A percentile compares a stretch with the other conserved stretches of the same genome.
phyloP scores from a whole-genome alignment of 2,113 vertebrate genomes.

The Hassar affinis region DNA sequence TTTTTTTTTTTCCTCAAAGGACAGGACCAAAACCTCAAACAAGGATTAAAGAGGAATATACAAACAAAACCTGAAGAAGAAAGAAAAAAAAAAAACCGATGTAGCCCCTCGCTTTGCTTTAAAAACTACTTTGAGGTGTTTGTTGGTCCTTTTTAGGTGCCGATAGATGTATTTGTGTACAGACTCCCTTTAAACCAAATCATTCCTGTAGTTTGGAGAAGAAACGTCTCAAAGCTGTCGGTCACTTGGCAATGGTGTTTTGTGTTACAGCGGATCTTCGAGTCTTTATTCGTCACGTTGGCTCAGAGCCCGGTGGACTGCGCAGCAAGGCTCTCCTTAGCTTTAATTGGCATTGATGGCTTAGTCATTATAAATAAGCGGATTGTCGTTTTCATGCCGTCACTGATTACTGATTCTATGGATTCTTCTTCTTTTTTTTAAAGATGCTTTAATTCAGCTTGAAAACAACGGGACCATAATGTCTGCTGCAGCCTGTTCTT shows the following conservation, averaged over 20 bases:
- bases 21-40: constrained; percentile 81
- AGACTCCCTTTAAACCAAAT: constrained; percentile 67
- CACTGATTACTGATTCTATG: background rate
- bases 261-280: background rate
- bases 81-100: constrained; percentile 58
- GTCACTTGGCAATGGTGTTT: constrained; percentile 32
- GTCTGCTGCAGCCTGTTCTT: background rate
- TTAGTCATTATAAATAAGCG: constrained; percentile 24
- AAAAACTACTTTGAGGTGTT: constrained; percentile 67
- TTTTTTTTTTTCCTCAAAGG: constrained; percentile 63
- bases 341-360: constrained; percentile 32
- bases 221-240: constrained; percentile 67
- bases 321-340: constrained; percentile 26
- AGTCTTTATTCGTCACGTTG: background rate
- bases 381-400: constrained; percentile 1
- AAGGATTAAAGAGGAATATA: constrained; percentile 65
- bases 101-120: constrained; percentile 78
- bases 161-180: constrained; percentile 66
- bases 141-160: constrained; percentile 72
- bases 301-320: constrained; percentile 30
- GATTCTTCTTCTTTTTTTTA: background rate
- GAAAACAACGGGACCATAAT: constrained; percentile 6
- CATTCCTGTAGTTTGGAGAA: constrained; percentile 71
- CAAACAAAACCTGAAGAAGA: constrained; percentile 53
- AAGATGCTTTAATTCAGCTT: background rate